Evolutionary conservation across 1,140 invertebrate genomes (phyloP).

Genomic region (Zaprionus davidi): DNA sequence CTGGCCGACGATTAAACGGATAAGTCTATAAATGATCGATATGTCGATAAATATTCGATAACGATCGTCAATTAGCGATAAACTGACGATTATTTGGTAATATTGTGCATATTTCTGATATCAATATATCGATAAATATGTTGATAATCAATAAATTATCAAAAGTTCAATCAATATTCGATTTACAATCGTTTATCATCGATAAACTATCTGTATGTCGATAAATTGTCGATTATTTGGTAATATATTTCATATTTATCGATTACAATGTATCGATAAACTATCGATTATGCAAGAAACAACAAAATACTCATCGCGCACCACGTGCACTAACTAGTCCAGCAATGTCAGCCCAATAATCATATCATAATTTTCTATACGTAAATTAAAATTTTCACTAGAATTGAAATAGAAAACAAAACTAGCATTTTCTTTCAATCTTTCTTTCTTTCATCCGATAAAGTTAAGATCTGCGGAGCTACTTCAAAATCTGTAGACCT

Average conservation of each 20-base stretch:
- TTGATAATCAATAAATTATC: too few species aligned
- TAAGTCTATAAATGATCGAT: too few species aligned
- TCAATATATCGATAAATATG: too few species aligned
- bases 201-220: too few species aligned
- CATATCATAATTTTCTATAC: slow-evolving; percentile 1
- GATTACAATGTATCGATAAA: not conserved
- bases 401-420: not conserved
- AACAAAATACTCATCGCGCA: slow-evolving; percentile 16
- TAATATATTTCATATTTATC: too few species aligned
- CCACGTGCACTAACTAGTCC: slow-evolving; percentile 1
- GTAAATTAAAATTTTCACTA: not conserved
- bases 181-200: too few species aligned
- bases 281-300: not conserved
- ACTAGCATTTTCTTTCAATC: not conserved
- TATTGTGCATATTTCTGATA: too few species aligned
- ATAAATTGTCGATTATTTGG: too few species aligned
- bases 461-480: not conserved
- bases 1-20: slow-evolving; percentile 66
- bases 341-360: not conserved
- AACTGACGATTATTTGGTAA: too few species aligned
- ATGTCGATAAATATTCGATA: too few species aligned
- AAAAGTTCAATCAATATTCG: too few species aligned
- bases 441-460: not conserved
- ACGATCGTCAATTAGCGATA: too few species aligned
- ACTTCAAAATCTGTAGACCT: not conserved